These are phyloP conservation scores for Chloebia gouldiae DNA, from an alignment of 2,113 vertebrate genomes.

Conservation along the genomic window DNA sequence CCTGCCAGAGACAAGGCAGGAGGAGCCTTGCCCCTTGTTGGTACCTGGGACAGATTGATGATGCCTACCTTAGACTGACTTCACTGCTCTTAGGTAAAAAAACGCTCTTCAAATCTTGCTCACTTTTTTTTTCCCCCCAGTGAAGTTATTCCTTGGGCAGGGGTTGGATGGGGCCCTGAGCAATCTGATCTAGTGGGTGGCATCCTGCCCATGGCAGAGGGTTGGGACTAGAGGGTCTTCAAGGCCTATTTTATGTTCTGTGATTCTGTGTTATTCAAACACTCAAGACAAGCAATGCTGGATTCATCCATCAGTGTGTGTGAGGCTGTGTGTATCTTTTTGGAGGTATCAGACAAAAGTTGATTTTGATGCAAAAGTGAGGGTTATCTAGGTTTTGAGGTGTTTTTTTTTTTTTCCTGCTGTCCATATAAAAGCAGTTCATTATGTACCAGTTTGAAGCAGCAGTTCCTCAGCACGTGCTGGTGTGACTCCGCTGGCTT, in stretches of 20 bases:
- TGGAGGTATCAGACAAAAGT: not conserved
- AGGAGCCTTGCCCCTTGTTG: not conserved
- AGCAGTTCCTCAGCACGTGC: rapidly evolving
- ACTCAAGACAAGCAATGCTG: not conserved
- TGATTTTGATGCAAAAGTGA: not conserved
- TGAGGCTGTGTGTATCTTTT: rapidly evolving
- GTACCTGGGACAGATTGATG: not conserved
- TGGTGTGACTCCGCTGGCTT: not conserved
- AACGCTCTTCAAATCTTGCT: not conserved
- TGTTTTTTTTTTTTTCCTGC: no score
- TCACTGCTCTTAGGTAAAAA: not conserved
- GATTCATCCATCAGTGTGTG: not conserved
- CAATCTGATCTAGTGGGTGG: not conserved
- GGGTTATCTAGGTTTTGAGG: not conserved
- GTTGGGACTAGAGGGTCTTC: not conserved
- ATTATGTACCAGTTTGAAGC: not conserved
- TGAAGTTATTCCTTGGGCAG: not conserved
- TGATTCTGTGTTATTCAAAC: not conserved
- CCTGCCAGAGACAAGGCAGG: not conserved
- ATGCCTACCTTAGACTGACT: not conserved
- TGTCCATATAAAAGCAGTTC: not conserved
- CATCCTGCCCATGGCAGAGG: not conserved
- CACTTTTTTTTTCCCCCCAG: rapidly evolving
- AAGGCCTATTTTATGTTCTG: not conserved
- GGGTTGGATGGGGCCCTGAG: not conserved